Base-by-base conservation (phyloP, 1,140 invertebrate genomes). In the Zaprionus tsacasi region DNA sequence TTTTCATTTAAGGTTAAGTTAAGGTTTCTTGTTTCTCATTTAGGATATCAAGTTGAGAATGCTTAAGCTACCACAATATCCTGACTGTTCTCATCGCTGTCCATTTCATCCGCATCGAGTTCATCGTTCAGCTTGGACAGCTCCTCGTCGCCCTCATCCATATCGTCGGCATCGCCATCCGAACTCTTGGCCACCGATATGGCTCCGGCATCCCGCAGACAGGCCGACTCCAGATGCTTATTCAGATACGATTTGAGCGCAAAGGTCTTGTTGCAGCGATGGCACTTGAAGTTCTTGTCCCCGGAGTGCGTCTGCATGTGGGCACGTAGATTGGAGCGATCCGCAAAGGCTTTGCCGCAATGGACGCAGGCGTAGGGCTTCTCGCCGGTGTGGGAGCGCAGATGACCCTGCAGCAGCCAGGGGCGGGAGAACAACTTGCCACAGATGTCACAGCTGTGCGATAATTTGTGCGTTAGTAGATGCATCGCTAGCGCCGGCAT, bases 401-500 rank as follows among this genome's bases (percentile, higher is more conserved):
- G 93, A 79, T 96, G 96, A 13, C 97, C 98, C 91, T 98, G 97
- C 8, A 99, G 94, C 7, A 99, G 94, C 98, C 98, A 99, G 0
- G 97, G 97, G 15, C 98, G 94, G 1, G 97, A 98, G 94, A 99
- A 99, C 57, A 97, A 94, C 92, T 99, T 99, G 30, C 97, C 97
- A 93, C 98, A 99, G 6, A 98, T 95, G 27, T 95, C 95, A 93
- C 99, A 99, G 79, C 96, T 97, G 92, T 99, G 98, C 67, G 97
- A 96, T 93, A 94, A 95, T 94, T 95, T 98, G 94, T 95, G 98
- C 93, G 98, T 99, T 15, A 99, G 94, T 52, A 99, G 94, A 94
- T 99, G 98, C 99, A 99, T 99, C 12, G 98, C 98, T 54, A 99
- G 93, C 1, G 98, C 98, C 0, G 98, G 98, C 98, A 99, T 99